Conservation (phyloP, 30 jellyfish, hydroid and myxozoan species). For the Aurelia aurita region DNA sequence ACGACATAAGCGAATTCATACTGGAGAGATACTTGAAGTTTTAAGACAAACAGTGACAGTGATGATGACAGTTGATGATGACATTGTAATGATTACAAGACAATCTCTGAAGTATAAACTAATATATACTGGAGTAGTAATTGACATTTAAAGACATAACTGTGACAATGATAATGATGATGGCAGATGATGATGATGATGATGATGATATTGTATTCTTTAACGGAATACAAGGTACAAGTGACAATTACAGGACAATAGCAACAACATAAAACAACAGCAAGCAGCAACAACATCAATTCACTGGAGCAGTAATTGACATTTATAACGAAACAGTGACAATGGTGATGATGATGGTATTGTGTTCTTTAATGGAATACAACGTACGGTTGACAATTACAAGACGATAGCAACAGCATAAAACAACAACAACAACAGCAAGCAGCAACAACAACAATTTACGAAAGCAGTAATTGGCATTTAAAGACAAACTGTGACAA, state of each 20-base stretch:
- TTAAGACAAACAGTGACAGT: too few relatives aligned
- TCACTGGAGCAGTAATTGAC: too few relatives aligned
- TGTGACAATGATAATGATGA: slow-evolving; percentile 1
- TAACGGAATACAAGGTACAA: background rate
- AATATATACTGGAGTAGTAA: background rate
- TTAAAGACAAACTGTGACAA: background rate
- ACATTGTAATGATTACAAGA: background rate
- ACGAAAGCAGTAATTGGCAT: background rate
- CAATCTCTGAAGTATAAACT: background rate
- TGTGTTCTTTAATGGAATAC: too few relatives aligned
- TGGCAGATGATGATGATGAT: background rate
- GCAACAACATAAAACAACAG: background rate
- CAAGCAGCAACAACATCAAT: too few relatives aligned
- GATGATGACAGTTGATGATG: too few relatives aligned
- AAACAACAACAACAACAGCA: too few relatives aligned
- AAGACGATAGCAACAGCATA: too few relatives aligned
- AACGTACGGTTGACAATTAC: too few relatives aligned
- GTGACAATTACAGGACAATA: background rate
- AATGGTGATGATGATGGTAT: slow-evolving; percentile 6
- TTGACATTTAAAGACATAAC: background rate
- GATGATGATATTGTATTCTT: background rate
- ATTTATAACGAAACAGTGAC: too few relatives aligned
- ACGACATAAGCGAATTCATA: too few relatives aligned
- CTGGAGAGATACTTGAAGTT: too few relatives aligned
- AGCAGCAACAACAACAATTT: background rate